These are phyloP conservation scores for Drosophila meridionalis DNA, from an alignment of 2,888 invertebrate genomes.

Conservation along the genomic window DNA sequence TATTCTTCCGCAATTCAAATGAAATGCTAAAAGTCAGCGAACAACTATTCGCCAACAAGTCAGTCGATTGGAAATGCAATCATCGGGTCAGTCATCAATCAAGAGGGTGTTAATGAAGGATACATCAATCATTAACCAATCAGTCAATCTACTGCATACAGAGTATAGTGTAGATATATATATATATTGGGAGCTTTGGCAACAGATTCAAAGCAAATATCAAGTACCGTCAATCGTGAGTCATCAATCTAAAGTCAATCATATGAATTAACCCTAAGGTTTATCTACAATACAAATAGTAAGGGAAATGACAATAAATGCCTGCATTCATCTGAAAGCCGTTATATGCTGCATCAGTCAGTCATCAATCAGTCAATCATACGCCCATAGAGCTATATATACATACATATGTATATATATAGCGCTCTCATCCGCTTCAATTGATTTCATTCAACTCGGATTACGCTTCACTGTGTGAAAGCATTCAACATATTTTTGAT, in stretches of 20 bases:
- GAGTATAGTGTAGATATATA: neutral
- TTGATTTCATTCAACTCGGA: neutral
- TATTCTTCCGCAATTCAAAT: neutral
- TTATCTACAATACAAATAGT: neutral
- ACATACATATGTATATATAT: neutral
- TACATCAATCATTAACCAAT: neutral
- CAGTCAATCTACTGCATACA: neutral
- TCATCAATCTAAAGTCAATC: neutral
- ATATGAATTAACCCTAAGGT: neutral
- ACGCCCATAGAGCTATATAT: neutral
- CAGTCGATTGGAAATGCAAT: neutral
- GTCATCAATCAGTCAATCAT: neutral
- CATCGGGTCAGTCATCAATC: neutral
- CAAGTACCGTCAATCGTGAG: neutral
- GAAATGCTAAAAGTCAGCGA: neutral
- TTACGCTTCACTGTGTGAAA: conserved; percentile 1
- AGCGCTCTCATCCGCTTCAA: neutral
- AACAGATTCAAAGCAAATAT: no score
- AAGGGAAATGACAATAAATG: neutral
- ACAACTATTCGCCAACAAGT: neutral
- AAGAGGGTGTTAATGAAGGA: no score
- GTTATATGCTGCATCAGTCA: neutral
- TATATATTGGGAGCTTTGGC: neutral
- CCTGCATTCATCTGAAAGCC: neutral
- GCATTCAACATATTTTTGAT: conserved; percentile 4